These are phyloP conservation scores for Pocota personata DNA, from an alignment of 2,888 invertebrate species.

Conservation along the genomic window DNA sequence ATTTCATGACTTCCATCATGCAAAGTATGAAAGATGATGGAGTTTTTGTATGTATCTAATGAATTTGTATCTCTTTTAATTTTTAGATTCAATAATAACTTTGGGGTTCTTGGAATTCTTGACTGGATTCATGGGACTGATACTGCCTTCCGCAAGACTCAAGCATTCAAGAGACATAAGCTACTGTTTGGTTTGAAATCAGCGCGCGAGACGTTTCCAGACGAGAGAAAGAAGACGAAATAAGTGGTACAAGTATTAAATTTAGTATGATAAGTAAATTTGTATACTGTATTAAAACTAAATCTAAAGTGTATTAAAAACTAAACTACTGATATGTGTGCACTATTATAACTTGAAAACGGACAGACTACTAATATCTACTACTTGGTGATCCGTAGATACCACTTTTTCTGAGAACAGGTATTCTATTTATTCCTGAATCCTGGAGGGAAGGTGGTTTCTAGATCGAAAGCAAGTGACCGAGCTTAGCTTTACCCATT, in stretches of 20 bases:
- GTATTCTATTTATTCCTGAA: too few relatives aligned
- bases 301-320: background rate
- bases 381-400: too few relatives aligned
- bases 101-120: conserved; percentile 34
- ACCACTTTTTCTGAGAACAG: too few relatives aligned
- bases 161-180: conserved; percentile 25
- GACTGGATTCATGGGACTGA: conserved; percentile 55
- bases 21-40: conserved; percentile 85
- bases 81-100: conserved; percentile 41
- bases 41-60: background rate
- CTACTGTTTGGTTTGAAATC: conserved; percentile 23
- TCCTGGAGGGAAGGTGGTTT: too few relatives aligned
- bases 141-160: conserved; percentile 27
- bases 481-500: too few relatives aligned
- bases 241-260: background rate
- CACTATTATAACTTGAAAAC: too few relatives aligned
- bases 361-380: too few relatives aligned
- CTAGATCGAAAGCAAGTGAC: too few relatives aligned
- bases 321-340: too few relatives aligned
- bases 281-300: background rate
- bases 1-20: conserved; percentile 93
- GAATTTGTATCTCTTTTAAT: background rate
- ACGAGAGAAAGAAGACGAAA: background rate
- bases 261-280: background rate
- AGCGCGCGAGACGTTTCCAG: conserved; percentile 22